Percentiles rank a stretch among this genome's conserved stretches.
Evolutionary conservation across 2,888 invertebrate genomes (phyloP).

Genomic region (Drosophila peninsularis): DNA sequence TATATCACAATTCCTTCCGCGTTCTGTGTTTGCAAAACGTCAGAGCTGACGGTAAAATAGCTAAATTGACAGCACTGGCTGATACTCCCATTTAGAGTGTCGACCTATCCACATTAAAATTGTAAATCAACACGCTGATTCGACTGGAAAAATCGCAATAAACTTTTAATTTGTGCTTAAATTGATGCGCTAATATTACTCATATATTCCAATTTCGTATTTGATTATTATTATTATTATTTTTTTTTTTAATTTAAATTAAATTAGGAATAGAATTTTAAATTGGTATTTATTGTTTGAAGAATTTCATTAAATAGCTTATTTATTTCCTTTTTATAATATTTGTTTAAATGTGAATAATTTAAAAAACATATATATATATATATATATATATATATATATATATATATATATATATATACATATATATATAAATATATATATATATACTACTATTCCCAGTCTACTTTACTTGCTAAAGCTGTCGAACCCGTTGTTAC

Average conservation of each 20-base stretch:
- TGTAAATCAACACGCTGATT: constrained; percentile 20
- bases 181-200: background rate
- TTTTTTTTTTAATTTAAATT: background rate
- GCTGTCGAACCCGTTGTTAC: background rate
- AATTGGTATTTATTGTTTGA: too few species aligned
- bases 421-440: too few species aligned
- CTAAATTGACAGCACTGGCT: too few species aligned
- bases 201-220: background rate
- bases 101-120: background rate
- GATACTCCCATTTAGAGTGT: background rate
- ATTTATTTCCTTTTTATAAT: too few species aligned
- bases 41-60: too few species aligned
- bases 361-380: background rate
- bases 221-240: background rate
- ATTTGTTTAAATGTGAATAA: background rate
- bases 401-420: too few species aligned
- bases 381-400: too few species aligned
- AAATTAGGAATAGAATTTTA: too few species aligned
- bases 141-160: background rate
- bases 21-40: too few species aligned
- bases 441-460: too few species aligned
- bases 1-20: too few species aligned
- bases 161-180: background rate
- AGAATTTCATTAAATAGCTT: too few species aligned
- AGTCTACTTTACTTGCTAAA: background rate